Percentiles rank a stretch among this genome's conserved stretches.
These are phyloP conservation scores for Canis aureus DNA, from an alignment of 2,113 vertebrate genomes.

Conservation along the genomic window DNA sequence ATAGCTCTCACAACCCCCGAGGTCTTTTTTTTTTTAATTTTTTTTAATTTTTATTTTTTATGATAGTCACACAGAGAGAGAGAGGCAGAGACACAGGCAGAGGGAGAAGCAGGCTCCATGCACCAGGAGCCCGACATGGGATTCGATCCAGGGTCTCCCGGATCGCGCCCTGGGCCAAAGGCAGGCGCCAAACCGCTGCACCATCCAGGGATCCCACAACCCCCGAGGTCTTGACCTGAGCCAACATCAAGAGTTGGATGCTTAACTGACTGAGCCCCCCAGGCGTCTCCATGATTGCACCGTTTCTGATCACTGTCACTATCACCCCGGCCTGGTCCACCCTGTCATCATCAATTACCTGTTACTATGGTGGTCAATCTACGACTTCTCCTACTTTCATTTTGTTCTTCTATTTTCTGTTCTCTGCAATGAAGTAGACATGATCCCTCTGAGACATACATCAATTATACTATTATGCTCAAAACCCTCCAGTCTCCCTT, in stretches of 20 bases:
- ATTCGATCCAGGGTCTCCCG: too few species aligned
- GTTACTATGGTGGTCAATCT: neutral
- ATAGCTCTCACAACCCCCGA: neutral
- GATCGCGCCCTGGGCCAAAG: too few species aligned
- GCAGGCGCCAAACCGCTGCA: too few species aligned
- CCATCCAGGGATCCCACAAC: neutral
- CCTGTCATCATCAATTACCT: neutral
- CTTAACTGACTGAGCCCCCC: neutral
- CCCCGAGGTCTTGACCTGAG: neutral
- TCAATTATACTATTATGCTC: neutral
- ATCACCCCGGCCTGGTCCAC: fast-evolving
- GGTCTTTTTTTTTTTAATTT: neutral
- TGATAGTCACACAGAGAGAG: too few species aligned
- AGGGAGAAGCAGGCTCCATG: too few species aligned
- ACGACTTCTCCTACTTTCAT: neutral
- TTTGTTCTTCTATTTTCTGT: neutral
- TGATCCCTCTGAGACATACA: neutral
- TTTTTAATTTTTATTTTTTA: too few species aligned
- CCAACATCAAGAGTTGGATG: neutral
- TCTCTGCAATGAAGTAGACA: neutral
- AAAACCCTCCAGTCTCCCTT: neutral
- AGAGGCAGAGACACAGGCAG: too few species aligned
- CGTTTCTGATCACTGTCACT: neutral
- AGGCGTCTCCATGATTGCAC: fast-evolving
- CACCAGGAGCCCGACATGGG: too few species aligned